Evolutionary conservation across 37 sponge, comb jelly and placozoan genomes (phyloP).

Genomic region (Beroe forskalii): DNA sequence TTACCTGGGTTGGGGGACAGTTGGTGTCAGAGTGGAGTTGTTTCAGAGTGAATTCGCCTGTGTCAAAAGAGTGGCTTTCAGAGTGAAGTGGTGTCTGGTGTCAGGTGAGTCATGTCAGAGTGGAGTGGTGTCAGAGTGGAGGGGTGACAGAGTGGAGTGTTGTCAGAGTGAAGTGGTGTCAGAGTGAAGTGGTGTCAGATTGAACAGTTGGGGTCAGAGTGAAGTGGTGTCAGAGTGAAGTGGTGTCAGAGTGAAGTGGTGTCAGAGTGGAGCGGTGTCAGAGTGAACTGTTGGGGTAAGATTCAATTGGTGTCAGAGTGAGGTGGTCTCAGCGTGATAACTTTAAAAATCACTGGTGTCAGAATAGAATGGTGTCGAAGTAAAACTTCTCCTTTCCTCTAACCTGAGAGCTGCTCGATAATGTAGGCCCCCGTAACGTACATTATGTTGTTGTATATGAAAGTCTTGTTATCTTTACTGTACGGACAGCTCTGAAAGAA

Average conservation of each 20-base stretch:
- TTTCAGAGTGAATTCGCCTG: too few relatives aligned
- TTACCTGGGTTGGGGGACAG: background rate
- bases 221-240: background rate
- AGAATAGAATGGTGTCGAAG: background rate
- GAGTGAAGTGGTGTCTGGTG: background rate
- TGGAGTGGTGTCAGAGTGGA: background rate
- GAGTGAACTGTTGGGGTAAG: too few relatives aligned
- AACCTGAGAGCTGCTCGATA: background rate
- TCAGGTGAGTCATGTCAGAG: background rate
- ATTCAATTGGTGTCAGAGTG: background rate
- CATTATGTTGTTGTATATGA: conserved; percentile 46
- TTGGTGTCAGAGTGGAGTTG: background rate
- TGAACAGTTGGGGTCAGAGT: background rate
- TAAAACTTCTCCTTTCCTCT: background rate
- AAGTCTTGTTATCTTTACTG: background rate
- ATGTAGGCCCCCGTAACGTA: conserved; percentile 20
- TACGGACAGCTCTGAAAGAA: conserved; percentile 48
- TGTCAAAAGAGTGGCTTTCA: too few relatives aligned
- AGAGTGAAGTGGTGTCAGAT: too few relatives aligned
- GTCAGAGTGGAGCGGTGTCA: background rate
- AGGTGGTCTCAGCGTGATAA: background rate
- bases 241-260: background rate
- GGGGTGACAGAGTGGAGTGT: background rate
- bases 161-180: too few relatives aligned
- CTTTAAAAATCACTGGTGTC: background rate